Conservation (phyloP, 2,797 vertebrate species). For the Phataginus tricuspis region DNA sequence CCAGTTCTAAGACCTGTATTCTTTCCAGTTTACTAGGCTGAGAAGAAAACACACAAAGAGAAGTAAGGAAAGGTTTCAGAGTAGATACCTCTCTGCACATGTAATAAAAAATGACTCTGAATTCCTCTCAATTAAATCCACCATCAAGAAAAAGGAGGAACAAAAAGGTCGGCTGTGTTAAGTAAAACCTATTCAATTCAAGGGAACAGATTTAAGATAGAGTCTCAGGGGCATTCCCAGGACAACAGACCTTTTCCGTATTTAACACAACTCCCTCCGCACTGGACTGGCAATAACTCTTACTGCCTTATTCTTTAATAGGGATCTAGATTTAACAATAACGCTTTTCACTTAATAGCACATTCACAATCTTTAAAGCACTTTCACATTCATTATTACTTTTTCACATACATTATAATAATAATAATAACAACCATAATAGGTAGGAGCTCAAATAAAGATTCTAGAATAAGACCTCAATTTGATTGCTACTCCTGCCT, state of each 20-base stretch:
- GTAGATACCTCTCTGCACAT: neutral
- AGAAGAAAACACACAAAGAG: neutral
- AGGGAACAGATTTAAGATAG: neutral
- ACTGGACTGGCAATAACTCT: neutral
- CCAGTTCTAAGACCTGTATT: neutral
- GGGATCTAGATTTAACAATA: neutral
- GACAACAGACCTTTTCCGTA: neutral
- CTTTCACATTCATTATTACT: neutral
- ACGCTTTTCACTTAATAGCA: neutral
- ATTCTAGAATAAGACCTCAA: conserved; percentile 32
- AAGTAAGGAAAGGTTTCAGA: neutral
- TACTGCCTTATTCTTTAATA: conserved; percentile 17
- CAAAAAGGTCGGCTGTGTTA: neutral
- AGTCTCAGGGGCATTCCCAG: neutral
- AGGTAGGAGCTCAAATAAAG: neutral
- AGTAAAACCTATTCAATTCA: neutral
- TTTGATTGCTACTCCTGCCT: neutral
- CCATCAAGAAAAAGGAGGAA: neutral
- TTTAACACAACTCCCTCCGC: neutral
- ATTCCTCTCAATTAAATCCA: neutral
- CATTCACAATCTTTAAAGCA: neutral
- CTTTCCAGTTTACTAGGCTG: neutral
- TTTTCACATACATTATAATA: neutral
- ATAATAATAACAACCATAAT: neutral
- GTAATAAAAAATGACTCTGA: neutral